Evolutionary conservation across 2,113 vertebrate species (phyloP).

Genomic region (Apteryx mantelli): DNA sequence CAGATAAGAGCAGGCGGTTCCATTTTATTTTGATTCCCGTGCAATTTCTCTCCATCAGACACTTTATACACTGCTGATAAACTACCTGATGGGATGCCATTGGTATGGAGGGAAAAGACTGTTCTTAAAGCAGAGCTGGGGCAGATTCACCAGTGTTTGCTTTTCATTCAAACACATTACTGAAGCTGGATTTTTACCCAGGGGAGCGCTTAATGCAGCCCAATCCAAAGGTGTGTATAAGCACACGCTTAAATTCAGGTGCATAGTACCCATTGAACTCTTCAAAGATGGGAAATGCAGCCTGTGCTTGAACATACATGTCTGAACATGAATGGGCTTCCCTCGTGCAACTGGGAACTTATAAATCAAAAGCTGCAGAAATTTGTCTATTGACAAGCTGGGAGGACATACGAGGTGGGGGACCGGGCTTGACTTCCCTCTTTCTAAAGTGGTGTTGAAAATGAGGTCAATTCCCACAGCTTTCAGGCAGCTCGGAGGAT

Average conservation of each 20-base stretch:
- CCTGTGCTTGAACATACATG: accelerated
- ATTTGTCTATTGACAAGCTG: too few relatives aligned
- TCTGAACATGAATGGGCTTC: neutral
- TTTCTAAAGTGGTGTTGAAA: neutral
- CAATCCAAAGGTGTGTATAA: accelerated
- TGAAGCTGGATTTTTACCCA: accelerated
- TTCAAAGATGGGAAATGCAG: neutral
- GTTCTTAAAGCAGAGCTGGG: neutral
- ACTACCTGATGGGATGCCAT: accelerated
- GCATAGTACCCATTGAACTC: neutral
- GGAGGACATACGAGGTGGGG: neutral
- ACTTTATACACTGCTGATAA: neutral
- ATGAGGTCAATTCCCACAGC: neutral
- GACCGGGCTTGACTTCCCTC: neutral
- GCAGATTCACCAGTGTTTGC: accelerated
- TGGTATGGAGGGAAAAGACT: accelerated
- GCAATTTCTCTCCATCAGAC: neutral
- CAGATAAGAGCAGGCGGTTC: neutral
- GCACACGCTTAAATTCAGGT: neutral
- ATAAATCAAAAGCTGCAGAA: neutral
- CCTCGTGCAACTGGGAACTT: neutral
- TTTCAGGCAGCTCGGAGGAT: neutral
- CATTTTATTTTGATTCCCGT: accelerated
- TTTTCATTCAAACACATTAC: accelerated
- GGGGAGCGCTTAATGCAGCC: neutral